A percentile compares a stretch with the other conserved stretches of the same genome.
phyloP scores from a whole-genome alignment of 2,888 invertebrate genomes.

The Apodemia zela region DNA sequence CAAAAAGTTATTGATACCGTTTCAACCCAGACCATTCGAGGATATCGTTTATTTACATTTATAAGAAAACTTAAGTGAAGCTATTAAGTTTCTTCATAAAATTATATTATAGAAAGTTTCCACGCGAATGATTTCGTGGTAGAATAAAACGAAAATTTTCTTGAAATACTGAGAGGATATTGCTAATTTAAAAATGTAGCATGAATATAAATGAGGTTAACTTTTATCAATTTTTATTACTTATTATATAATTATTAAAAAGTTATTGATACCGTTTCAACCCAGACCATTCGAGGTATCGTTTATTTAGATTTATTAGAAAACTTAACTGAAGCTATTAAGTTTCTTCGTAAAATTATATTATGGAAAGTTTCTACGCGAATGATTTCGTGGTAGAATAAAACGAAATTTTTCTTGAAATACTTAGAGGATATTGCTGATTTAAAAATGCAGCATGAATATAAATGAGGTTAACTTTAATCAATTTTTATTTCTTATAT shows the following conservation, averaged over 20 bases:
- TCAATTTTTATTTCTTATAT: no score
- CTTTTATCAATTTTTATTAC: no score
- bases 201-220: no score
- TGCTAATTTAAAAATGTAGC: no score
- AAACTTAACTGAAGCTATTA: slow-evolving; percentile 28
- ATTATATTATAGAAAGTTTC: slow-evolving; percentile 29
- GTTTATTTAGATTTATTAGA: slow-evolving; percentile 29
- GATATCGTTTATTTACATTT: slow-evolving; percentile 26
- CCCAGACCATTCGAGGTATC: slow-evolving; percentile 10
- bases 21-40: slow-evolving; percentile 3
- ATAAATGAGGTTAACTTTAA: no score
- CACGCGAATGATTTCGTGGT: slow-evolving; percentile 20
- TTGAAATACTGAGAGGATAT: no score
- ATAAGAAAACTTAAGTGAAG: slow-evolving; percentile 30
- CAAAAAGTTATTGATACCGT: slow-evolving; percentile 19
- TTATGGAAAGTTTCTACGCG: slow-evolving; percentile 26
- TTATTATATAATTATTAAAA: slow-evolving; percentile 7
- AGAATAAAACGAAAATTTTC: no score
- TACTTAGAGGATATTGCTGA: no score
- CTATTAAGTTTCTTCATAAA: slow-evolving; percentile 31
- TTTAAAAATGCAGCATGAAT: no score
- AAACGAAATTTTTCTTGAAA: no score
- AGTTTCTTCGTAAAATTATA: slow-evolving; percentile 32
- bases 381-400: slow-evolving; percentile 16
- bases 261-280: slow-evolving; percentile 18